Evolutionary conservation across 2,113 vertebrate species (phyloP).

Genomic region (Dinomys branickii): DNA sequence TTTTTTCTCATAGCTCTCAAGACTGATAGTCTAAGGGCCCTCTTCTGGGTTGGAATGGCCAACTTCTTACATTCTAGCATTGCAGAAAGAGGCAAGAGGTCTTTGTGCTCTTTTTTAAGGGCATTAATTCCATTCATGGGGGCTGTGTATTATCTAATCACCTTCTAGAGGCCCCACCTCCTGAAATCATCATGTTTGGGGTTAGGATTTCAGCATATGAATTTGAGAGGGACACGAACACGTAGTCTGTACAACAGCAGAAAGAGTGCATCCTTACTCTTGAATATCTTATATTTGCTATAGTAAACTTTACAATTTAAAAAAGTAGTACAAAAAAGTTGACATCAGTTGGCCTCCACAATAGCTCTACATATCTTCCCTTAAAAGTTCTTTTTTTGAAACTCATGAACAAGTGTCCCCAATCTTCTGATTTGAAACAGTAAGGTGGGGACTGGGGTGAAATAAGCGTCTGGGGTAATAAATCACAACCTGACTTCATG

Average conservation of each 20-base stretch:
- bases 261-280: not conserved
- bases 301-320: constrained; percentile 14
- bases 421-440: constrained; percentile 29
- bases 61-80: not conserved
- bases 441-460: constrained; percentile 9
- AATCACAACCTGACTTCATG: constrained; percentile 29
- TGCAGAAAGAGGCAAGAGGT: not conserved
- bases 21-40: not conserved
- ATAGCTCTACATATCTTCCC: not conserved
- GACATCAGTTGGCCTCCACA: not conserved
- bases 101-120: not conserved
- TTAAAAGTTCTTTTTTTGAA: constrained; percentile 10
- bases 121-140: not conserved
- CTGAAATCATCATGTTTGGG: not conserved
- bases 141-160: not conserved
- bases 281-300: not conserved
- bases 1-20: not conserved
- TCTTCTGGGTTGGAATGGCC: not conserved
- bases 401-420: not conserved
- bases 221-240: not conserved
- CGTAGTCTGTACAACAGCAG: not conserved
- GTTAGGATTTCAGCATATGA: not conserved
- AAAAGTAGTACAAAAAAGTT: not conserved
- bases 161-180: not conserved
- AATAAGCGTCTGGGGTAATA: constrained; percentile 6